A percentile compares a stretch with the other conserved stretches of the same genome.
Evolutionary conservation across 2,888 invertebrate species (phyloP).

Genomic region (Drosophila merina): DNA sequence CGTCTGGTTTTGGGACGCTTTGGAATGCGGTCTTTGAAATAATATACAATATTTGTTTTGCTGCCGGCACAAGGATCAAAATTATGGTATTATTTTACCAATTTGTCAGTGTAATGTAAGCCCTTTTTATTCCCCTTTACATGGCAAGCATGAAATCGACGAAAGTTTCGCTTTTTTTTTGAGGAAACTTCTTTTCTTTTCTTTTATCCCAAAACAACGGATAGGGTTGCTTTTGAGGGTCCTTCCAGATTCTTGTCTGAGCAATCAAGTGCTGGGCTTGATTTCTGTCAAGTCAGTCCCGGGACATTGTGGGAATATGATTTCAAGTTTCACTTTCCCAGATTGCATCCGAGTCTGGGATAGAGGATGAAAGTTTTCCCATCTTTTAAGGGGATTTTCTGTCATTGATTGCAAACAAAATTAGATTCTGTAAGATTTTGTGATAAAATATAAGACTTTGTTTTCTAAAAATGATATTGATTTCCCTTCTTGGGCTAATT

Average conservation of each 20-base stretch:
- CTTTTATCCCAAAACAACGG: conserved; percentile 48
- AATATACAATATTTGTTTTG: conserved; percentile 77
- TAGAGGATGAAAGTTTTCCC: conserved; percentile 36
- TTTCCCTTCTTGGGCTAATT: neutral
- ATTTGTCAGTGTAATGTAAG: conserved; percentile 75
- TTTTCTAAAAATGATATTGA: neutral
- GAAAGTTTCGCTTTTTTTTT: conserved; percentile 31
- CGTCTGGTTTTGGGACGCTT: conserved; percentile 69
- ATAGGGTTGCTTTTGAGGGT: conserved; percentile 42
- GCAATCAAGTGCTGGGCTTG: conserved; percentile 66
- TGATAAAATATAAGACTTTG: neutral
- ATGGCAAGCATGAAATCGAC: conserved; percentile 64
- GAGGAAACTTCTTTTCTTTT: conserved; percentile 33
- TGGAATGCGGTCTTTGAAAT: conserved; percentile 52
- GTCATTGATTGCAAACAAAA: conserved; percentile 42
- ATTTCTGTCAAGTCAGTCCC: conserved; percentile 70
- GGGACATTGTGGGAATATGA: conserved; percentile 57
- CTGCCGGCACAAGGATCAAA: conserved; percentile 68
- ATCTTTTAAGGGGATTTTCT: conserved; percentile 51
- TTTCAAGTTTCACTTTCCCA: conserved; percentile 53
- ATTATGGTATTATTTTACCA: conserved; percentile 78
- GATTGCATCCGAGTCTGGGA: conserved; percentile 38
- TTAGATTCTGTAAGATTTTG: conserved; percentile 9
- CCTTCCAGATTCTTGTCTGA: conserved; percentile 16
- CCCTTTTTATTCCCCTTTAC: conserved; percentile 56